Evolutionary conservation across 2,797 vertebrate species (phyloP), one percentile per base, ranked within the genome.

Genomic region (Rhadinocentrus ornatus): DNA sequence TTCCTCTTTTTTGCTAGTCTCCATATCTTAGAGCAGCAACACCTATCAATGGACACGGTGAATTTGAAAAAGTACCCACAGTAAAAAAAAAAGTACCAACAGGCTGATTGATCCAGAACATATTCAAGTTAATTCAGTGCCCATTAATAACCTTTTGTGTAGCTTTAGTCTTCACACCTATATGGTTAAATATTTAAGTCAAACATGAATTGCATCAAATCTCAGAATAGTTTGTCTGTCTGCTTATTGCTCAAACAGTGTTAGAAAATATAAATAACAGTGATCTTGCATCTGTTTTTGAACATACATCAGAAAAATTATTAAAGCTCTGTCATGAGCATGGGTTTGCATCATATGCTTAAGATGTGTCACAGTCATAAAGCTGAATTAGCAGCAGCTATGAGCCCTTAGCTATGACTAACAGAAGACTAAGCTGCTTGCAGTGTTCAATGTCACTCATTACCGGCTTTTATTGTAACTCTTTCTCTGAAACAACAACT

Each of bases 1-100:
- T 87, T 79, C 73, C 66, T 84, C 78, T 78, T 82, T 73, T 89
- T 83, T 89, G 85, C 64, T 66, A 41, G 34, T 70, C 66, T 81
- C 55, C 46, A 37, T 56, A 26, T 80, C 41, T 37, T 73, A 32
- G 29, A 75, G 80, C 82, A 85, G 57, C 41, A 71, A 78, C 63
- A 90, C 74, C 85, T 83, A 71, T 72, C 76, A 56, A 55, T 1
- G 24, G 52, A 34, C 31, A 39, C 27, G 4, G 24, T 79, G 85
- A 86, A 88, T 89, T 82, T 87, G 31, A 32, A 32, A 7, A 32
- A 7, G 31, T 32, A 32, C 31, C 31, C 31, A 32, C 31, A 32
- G 31, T 32, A 6, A 32, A 32, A 32, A 72, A 79, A 82, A 66
- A 69, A 64, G 66, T 48, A 9, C 48, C 57, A 31, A 3, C n/a